These are phyloP conservation scores for Melikaiella ostensackeni DNA, from an alignment of 2,888 invertebrate species.

Conservation along the genomic window DNA sequence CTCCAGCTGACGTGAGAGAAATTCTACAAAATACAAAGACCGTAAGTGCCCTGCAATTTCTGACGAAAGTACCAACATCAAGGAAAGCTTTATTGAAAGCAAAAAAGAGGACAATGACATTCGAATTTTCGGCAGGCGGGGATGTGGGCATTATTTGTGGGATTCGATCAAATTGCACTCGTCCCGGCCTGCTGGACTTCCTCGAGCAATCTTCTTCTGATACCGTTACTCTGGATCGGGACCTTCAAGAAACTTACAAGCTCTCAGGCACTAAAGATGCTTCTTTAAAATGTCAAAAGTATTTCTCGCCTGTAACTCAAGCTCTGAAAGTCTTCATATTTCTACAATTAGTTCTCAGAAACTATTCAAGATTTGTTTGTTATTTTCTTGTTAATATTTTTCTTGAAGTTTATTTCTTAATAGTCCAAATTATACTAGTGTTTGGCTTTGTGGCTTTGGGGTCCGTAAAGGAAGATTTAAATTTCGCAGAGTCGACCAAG, in stretches of 20 bases:
- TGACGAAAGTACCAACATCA: background rate
- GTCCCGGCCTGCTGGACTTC: conserved; percentile 77
- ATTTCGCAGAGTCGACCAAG: too few species aligned
- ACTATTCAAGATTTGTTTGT: too few species aligned
- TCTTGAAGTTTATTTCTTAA: too few species aligned
- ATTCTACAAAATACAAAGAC: background rate
- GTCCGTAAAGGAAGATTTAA: too few species aligned
- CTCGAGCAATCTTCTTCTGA: conserved; percentile 58
- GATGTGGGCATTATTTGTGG: conserved; percentile 76
- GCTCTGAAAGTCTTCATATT: too few species aligned
- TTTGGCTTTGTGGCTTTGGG: too few species aligned
- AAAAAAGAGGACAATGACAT: conserved; percentile 23
- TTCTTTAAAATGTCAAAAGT: background rate
- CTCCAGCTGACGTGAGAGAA: conserved; percentile 20
- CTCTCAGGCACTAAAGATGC: background rate
- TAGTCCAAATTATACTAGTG: too few species aligned
- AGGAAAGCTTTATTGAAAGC: background rate
- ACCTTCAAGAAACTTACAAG: conserved; percentile 27
- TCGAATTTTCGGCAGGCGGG: conserved; percentile 72
- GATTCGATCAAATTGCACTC: conserved; percentile 77
- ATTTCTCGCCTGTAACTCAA: too few species aligned
- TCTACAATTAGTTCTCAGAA: too few species aligned
- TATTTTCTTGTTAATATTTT: too few species aligned
- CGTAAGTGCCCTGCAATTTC: background rate
- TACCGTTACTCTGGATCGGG: conserved; percentile 27